Percentiles rank a stretch among this genome's conserved stretches.
Conservation (phyloP, 37 sponge, comb jelly and placozoan species). For the Petrosia ficiformis region DNA sequence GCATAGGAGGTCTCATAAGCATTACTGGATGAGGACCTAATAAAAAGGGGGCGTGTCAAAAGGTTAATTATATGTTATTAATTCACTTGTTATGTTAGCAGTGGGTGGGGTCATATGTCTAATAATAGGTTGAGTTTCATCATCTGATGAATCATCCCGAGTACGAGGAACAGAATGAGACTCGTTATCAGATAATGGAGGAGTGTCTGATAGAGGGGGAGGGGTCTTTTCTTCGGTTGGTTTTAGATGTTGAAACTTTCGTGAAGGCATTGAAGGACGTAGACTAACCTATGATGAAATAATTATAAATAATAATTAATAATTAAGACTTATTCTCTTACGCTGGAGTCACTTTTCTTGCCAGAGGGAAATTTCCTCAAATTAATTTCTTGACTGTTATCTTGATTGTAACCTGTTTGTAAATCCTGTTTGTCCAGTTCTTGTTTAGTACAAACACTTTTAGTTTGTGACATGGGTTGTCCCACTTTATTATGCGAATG, state of each 20-base stretch:
- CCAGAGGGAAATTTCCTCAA: not conserved
- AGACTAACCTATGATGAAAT: constrained; percentile 45
- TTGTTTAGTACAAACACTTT: not conserved
- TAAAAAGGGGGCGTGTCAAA: no score
- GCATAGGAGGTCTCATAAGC: no score
- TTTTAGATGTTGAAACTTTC: constrained; percentile 16
- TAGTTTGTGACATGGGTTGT: not conserved
- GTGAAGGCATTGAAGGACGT: constrained; percentile 34
- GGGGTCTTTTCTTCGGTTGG: no score
- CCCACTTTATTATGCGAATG: not conserved
- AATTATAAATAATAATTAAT: not conserved
- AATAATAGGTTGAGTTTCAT: constrained; percentile 26
- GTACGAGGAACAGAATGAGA: constrained; percentile 22
- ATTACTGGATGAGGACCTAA: no score
- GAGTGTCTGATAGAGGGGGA: not conserved
- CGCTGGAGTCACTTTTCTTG: not conserved
- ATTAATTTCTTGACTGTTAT: not conserved
- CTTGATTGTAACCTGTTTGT: no score
- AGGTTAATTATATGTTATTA: no score
- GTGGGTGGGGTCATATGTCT: no score
- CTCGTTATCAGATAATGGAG: constrained; percentile 1
- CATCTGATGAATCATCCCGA: constrained; percentile 67
- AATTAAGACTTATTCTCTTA: not conserved
- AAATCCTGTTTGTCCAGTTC: no score
- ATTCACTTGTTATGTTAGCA: no score